phyloP scores from a whole-genome alignment of 2,888 invertebrate species.

The Xanthia icteritia region DNA sequence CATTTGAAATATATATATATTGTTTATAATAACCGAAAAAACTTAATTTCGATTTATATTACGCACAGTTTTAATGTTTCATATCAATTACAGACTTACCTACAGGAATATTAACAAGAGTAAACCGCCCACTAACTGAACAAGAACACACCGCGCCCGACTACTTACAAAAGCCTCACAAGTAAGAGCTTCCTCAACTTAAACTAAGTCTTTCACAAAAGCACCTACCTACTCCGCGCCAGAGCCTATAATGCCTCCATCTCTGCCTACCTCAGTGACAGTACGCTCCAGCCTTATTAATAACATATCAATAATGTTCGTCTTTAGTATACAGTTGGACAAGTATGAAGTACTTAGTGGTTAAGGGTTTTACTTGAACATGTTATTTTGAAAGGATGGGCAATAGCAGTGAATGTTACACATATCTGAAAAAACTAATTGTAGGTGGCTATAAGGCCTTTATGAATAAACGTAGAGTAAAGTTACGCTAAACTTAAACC shows the following conservation, averaged over 20 bases:
- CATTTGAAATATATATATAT: too few species aligned
- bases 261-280: constrained; percentile 19
- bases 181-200: constrained; percentile 6
- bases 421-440: background rate
- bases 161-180: constrained; percentile 4
- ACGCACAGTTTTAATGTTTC: background rate
- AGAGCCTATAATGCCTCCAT: constrained; percentile 5
- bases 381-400: background rate
- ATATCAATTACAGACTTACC: background rate
- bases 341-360: constrained; percentile 1
- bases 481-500: too few species aligned
- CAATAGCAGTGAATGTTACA: background rate
- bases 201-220: constrained; percentile 36
- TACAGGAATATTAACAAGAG: background rate
- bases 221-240: background rate
- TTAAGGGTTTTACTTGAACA: background rate
- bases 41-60: too few species aligned
- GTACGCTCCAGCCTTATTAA: constrained; percentile 17
- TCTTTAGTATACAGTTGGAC: background rate
- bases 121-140: background rate
- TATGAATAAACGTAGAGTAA: too few species aligned
- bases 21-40: too few species aligned
- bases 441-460: background rate
- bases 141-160: background rate
- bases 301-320: constrained; percentile 35